Conservation (phyloP, 2,797 vertebrate species). For the Clarias fuscus region DNA sequence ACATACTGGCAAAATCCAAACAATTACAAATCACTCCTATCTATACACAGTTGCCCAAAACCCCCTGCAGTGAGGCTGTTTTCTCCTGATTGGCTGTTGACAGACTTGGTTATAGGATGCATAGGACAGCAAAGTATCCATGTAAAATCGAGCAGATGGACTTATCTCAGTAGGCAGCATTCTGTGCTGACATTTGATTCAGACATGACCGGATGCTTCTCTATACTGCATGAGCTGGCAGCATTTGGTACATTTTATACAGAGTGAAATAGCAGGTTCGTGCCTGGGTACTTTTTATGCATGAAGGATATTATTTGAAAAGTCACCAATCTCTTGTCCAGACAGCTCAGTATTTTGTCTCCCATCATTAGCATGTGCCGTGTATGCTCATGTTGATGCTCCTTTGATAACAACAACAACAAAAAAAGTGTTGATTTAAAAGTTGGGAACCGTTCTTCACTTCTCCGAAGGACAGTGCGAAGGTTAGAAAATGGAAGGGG, state of each 20-base stretch:
- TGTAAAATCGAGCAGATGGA: background rate
- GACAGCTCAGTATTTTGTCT: slow-evolving; percentile 11
- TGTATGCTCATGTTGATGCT: background rate
- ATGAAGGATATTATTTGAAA: slow-evolving; percentile 23
- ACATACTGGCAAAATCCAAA: background rate
- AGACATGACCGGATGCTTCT: slow-evolving; percentile 14
- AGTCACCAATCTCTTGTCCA: slow-evolving; percentile 9
- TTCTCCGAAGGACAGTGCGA: background rate
- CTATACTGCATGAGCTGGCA: slow-evolving; percentile 2
- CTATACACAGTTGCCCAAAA: background rate
- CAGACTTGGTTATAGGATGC: slow-evolving; percentile 1
- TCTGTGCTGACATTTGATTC: slow-evolving; percentile 24
- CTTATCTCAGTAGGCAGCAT: slow-evolving; percentile 16
- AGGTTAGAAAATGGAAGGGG: slow-evolving; percentile 13
- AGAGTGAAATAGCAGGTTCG: slow-evolving; percentile 8
- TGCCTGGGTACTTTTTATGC: background rate
- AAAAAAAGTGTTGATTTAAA: background rate
- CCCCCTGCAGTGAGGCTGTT: background rate
- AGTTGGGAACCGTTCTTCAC: background rate
- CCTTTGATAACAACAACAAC: background rate
- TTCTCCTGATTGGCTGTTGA: background rate
- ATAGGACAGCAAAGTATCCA: slow-evolving; percentile 4
- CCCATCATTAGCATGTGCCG: background rate
- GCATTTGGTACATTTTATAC: slow-evolving; percentile 18
- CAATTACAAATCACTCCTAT: background rate